Percentiles rank a stretch among this genome's conserved stretches.
Conservation (phyloP, 1,140 invertebrate species). For the Brachionus rubens region DNA sequence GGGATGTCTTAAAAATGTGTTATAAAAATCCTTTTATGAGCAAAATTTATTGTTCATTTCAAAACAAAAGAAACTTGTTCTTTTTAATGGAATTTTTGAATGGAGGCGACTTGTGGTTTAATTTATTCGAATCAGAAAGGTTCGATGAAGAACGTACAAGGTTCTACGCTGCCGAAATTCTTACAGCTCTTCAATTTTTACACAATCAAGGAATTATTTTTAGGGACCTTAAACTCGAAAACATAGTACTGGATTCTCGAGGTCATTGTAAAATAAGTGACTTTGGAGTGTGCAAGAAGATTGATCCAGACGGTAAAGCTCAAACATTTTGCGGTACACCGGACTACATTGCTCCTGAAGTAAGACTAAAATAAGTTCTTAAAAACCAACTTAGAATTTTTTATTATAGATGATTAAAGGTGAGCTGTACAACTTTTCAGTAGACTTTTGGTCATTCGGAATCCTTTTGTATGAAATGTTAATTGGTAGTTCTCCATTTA, state of each 20-base stretch:
- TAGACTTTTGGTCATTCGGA: slow-evolving; percentile 99
- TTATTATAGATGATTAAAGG: slow-evolving; percentile 97
- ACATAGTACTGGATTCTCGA: slow-evolving; percentile 90
- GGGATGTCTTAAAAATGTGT: slow-evolving; percentile 90
- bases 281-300: slow-evolving; percentile 98
- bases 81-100: slow-evolving; percentile 99
- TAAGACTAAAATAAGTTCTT: too few species aligned
- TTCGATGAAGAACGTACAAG: slow-evolving; percentile 81
- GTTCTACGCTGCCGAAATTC: slow-evolving; percentile 94
- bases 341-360: slow-evolving; percentile 97
- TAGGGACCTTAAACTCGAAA: slow-evolving; percentile 94
- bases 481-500: slow-evolving; percentile 95
- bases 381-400: too few species aligned
- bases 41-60: slow-evolving; percentile 95
- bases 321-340: slow-evolving; percentile 99
- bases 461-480: slow-evolving; percentile 96
- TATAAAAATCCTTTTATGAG: slow-evolving; percentile 96
- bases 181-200: slow-evolving; percentile 88
- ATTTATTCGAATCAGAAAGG: slow-evolving; percentile 88
- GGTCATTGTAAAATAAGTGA: slow-evolving; percentile 97
- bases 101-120: slow-evolving; percentile 98
- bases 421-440: slow-evolving; percentile 89
- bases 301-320: slow-evolving; percentile 84
- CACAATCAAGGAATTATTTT: slow-evolving; percentile 90
- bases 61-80: slow-evolving; percentile 83